Evolutionary conservation across 2,888 invertebrate genomes (phyloP).

Genomic region (Sturmia bella): DNA sequence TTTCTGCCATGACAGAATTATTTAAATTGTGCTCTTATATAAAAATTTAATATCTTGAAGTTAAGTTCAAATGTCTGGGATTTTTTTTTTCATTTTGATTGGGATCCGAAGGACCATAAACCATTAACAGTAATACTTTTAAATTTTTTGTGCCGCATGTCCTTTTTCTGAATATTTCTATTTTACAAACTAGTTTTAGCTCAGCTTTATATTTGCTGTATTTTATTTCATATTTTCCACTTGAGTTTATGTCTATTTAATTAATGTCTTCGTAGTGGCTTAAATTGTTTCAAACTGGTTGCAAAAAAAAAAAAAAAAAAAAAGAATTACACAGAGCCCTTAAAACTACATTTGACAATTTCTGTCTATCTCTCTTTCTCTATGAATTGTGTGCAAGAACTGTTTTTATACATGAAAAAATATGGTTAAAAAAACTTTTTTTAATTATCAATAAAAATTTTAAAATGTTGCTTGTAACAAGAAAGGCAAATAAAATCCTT

Average conservation of each 20-base stretch:
- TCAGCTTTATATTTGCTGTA: no score
- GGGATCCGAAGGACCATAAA: no score
- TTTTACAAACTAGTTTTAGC: neutral
- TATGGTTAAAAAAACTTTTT: conserved; percentile 14
- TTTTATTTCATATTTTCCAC: neutral
- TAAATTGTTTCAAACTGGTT: conserved; percentile 22
- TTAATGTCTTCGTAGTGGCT: conserved; percentile 43
- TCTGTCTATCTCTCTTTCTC: neutral
- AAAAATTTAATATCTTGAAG: neutral
- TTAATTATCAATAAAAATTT: conserved; percentile 56
- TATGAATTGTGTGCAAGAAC: conserved; percentile 4
- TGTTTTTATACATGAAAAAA: neutral
- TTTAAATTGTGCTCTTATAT: no score
- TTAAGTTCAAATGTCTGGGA: neutral
- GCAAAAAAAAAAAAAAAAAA: neutral
- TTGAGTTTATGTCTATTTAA: conserved; percentile 20
- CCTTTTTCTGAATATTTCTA: neutral
- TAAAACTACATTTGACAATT: conserved; percentile 2
- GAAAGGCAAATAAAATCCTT: conserved; percentile 12
- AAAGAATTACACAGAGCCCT: neutral
- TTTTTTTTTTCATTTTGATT: neutral
- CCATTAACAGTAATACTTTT: no score
- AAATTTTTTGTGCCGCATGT: neutral
- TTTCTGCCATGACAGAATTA: no score
- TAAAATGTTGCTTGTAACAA: conserved; percentile 15